These are phyloP conservation scores for Chaenocephalus aceratus DNA, from an alignment of 2,113 vertebrate genomes.

Conservation along the genomic window DNA sequence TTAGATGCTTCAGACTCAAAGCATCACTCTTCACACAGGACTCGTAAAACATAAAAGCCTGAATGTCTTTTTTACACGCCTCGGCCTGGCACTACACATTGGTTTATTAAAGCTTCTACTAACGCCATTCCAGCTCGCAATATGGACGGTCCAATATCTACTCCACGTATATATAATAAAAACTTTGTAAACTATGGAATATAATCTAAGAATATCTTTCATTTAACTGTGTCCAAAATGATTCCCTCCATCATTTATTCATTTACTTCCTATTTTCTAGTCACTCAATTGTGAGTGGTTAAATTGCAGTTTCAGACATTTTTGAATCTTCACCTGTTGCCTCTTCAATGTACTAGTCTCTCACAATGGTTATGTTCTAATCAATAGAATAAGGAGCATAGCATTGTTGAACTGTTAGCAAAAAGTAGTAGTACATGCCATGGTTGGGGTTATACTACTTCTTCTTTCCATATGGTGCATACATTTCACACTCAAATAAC, in stretches of 20 bases:
- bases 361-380: neutral
- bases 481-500: neutral
- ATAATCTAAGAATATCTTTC: neutral
- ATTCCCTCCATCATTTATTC: too few species aligned
- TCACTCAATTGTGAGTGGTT: too few species aligned
- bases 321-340: too few species aligned
- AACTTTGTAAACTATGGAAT: neutral
- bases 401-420: neutral
- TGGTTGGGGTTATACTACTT: too few species aligned
- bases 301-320: too few species aligned
- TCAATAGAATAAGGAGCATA: neutral
- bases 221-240: neutral
- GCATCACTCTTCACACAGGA: conserved; percentile 62
- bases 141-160: conserved; percentile 28
- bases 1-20: conserved; percentile 47
- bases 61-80: conserved; percentile 49
- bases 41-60: conserved; percentile 75
- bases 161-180: conserved; percentile 12
- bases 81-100: conserved; percentile 53
- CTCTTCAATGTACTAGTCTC: too few species aligned
- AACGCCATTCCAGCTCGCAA: conserved; percentile 24
- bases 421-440: neutral
- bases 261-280: too few species aligned
- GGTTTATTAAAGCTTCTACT: conserved; percentile 65
- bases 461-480: neutral